Evolutionary conservation across 1,140 invertebrate species (phyloP).

Genomic region (Ptiloglossa arizonensis): DNA sequence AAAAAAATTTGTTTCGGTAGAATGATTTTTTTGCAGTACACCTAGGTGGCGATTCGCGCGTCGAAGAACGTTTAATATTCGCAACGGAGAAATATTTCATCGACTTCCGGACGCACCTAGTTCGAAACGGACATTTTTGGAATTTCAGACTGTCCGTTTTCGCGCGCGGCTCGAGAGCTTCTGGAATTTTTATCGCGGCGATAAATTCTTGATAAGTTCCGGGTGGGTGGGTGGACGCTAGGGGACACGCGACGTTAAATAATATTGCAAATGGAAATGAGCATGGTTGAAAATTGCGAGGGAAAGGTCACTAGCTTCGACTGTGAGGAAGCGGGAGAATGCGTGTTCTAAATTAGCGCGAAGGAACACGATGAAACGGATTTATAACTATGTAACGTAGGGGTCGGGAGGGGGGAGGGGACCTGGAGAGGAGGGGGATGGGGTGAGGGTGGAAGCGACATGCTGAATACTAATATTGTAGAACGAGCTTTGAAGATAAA

Average conservation of each 20-base stretch:
- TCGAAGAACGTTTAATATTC: constrained; percentile 9
- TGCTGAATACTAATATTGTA: constrained; percentile 36
- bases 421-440: too few species aligned
- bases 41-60: too few species aligned
- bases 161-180: not conserved
- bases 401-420: not conserved
- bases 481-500: constrained; percentile 27
- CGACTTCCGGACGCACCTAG: not conserved
- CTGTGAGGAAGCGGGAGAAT: not conserved
- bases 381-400: constrained; percentile 32
- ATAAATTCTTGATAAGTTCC: not conserved
- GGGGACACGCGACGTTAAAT: too few species aligned
- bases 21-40: too few species aligned
- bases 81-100: constrained; percentile 3
- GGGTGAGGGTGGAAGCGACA: not conserved
- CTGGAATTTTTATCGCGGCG: constrained; percentile 1
- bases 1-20: too few species aligned
- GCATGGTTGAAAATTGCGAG: not conserved
- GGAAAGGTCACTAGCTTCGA: not conserved
- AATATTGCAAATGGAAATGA: not conserved
- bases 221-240: too few species aligned
- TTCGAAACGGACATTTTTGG: not conserved
- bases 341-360: constrained; percentile 25
- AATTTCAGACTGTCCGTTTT: not conserved
- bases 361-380: constrained; percentile 7